Percentiles rank a stretch among this genome's conserved stretches.
phyloP scores from a whole-genome alignment of 2,888 invertebrate genomes.

The Philereme transversata region DNA sequence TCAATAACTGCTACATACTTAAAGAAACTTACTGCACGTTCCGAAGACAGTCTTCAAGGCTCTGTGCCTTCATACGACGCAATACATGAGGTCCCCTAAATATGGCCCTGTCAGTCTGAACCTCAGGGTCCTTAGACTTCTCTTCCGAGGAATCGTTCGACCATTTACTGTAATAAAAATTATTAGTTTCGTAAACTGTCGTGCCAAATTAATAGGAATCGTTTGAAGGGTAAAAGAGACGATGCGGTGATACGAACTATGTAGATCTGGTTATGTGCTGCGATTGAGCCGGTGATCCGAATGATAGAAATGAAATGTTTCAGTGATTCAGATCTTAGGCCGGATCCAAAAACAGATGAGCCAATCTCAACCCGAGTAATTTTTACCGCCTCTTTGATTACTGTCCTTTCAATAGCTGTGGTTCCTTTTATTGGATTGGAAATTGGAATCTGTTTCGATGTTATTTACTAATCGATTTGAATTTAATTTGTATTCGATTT shows the following conservation, averaged over 20 bases:
- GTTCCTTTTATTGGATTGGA: conserved; percentile 12
- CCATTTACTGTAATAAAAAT: conserved; percentile 46
- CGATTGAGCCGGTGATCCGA: too few species aligned
- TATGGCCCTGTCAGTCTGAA: conserved; percentile 52
- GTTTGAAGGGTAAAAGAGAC: too few species aligned
- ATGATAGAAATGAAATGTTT: too few species aligned
- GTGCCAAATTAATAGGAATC: conserved; percentile 13
- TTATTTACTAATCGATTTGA: background rate
- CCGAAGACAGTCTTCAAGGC: conserved; percentile 48
- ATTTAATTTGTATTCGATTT: background rate
- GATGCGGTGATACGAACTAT: too few species aligned
- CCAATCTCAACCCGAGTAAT: too few species aligned
- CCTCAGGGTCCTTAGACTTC: conserved; percentile 20
- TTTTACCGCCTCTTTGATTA: conserved; percentile 17
- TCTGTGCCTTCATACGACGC: conserved; percentile 46
- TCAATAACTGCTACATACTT: background rate
- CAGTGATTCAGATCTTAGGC: too few species aligned
- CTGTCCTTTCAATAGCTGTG: conserved; percentile 20
- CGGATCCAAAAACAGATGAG: too few species aligned
- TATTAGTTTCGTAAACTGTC: conserved; percentile 18
- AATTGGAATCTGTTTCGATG: conserved; percentile 9
- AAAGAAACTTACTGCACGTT: conserved; percentile 42
- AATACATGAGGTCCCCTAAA: conserved; percentile 45
- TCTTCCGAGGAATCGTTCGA: conserved; percentile 41
- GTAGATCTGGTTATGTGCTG: too few species aligned